phyloP scores from a whole-genome alignment of 2,888 invertebrate species.

The Resseliella maxima region DNA sequence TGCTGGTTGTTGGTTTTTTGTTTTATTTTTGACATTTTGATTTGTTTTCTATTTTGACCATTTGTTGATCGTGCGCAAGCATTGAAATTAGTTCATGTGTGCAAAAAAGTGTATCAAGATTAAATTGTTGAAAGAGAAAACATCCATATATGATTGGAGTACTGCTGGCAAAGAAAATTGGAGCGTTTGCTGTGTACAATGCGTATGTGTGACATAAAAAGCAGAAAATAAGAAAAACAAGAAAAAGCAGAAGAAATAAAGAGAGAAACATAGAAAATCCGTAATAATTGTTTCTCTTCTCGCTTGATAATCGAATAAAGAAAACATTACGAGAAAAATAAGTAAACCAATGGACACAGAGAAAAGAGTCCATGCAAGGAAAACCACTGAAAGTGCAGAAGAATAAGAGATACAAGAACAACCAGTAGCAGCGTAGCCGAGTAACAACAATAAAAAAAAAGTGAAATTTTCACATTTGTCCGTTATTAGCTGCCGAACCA shows the following conservation, averaged over 20 bases:
- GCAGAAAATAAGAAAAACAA: background rate
- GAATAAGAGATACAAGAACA: conserved; percentile 13
- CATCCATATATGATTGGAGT: conserved; percentile 17
- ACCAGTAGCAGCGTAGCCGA: background rate
- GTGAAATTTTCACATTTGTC: conserved; percentile 49
- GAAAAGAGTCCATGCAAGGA: conserved; percentile 7
- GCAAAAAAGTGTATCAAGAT: conserved; percentile 48
- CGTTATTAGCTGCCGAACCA: conserved; percentile 53
- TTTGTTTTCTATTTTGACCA: conserved; percentile 21
- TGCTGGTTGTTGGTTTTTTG: background rate
- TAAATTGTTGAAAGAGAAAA: conserved; percentile 33
- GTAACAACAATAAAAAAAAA: conserved; percentile 14
- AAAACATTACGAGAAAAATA: background rate
- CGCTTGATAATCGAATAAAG: background rate
- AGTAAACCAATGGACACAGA: background rate
- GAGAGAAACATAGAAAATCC: background rate
- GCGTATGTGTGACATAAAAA: conserved; percentile 41
- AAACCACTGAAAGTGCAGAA: conserved; percentile 10
- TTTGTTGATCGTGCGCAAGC: background rate
- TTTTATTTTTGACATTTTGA: conserved; percentile 12
- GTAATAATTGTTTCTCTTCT: background rate
- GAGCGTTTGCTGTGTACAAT: conserved; percentile 41
- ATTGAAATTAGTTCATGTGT: conserved; percentile 21
- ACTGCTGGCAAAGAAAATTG: conserved; percentile 2
- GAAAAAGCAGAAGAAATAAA: background rate